These are phyloP conservation scores for Apis dorsata DNA, from an alignment of 1,140 invertebrate genomes.

Conservation along the genomic window DNA sequence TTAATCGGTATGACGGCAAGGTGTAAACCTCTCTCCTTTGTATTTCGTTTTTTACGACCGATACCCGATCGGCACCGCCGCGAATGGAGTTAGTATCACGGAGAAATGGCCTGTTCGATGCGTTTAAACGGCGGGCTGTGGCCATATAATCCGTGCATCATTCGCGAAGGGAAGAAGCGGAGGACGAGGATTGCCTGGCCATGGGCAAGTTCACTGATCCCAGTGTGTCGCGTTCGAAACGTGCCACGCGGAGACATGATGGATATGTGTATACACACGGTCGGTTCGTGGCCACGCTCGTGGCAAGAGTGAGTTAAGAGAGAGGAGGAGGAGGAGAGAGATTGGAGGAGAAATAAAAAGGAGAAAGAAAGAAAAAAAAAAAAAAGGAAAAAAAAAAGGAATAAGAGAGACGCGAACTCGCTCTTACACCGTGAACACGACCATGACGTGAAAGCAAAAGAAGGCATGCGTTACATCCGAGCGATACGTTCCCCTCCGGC, in stretches of 20 bases:
- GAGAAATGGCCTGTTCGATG: neutral
- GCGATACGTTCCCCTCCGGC: slow-evolving; percentile 22
- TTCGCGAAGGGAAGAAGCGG: slow-evolving; percentile 48
- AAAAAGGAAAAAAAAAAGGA: slow-evolving; percentile 1
- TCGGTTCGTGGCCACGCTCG: neutral
- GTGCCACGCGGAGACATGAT: slow-evolving; percentile 3
- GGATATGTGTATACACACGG: slow-evolving; percentile 15
- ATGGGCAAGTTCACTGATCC: slow-evolving; percentile 67
- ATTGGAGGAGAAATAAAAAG: neutral
- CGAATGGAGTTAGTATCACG: neutral
- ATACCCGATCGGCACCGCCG: neutral
- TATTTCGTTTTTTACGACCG: neutral
- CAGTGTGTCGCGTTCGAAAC: slow-evolving; percentile 43
- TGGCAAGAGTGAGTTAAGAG: slow-evolving; percentile 10
- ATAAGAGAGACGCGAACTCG: slow-evolving; percentile 22
- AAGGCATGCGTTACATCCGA: slow-evolving; percentile 54
- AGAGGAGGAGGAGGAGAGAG: neutral
- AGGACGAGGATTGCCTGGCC: slow-evolving; percentile 50
- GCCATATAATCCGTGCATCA: slow-evolving; percentile 47
- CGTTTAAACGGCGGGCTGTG: slow-evolving; percentile 38
- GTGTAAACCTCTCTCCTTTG: neutral
- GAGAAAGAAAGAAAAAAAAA: neutral
- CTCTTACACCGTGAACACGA: slow-evolving; percentile 42
- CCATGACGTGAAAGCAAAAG: slow-evolving; percentile 64
- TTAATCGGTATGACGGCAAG: slow-evolving; percentile 28